These are phyloP conservation scores for Ispidina picta DNA, from an alignment of 2,797 vertebrate genomes.

Conservation along the genomic window DNA sequence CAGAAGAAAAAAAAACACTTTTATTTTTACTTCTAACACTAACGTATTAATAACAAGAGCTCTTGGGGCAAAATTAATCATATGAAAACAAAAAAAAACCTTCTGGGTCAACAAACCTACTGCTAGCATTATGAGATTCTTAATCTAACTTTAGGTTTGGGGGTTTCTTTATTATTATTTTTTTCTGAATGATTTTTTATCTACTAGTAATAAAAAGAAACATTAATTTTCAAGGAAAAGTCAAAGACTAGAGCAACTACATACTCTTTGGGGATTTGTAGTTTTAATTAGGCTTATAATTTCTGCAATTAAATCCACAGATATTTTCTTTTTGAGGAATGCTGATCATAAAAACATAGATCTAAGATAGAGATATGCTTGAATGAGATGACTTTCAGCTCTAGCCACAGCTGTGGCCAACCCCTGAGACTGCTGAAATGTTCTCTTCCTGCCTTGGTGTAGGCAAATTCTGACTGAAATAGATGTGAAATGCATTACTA, in stretches of 20 bases:
- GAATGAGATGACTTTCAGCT: neutral
- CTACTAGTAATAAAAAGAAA: neutral
- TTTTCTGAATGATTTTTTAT: neutral
- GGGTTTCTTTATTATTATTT: neutral
- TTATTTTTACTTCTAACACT: neutral
- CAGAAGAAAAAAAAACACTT: neutral
- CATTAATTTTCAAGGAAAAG: neutral
- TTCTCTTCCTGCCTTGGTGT: neutral
- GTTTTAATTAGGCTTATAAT: conserved; percentile 31
- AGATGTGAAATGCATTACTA: neutral
- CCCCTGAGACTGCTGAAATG: neutral
- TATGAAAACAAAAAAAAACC: neutral
- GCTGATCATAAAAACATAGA: neutral
- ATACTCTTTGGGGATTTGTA: neutral
- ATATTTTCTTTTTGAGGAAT: neutral
- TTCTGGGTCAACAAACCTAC: neutral
- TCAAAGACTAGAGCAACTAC: neutral
- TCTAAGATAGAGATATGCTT: neutral
- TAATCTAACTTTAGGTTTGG: neutral
- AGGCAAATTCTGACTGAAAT: neutral
- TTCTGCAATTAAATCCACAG: neutral
- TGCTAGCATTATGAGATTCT: neutral
- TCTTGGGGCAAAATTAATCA: neutral
- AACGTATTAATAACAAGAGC: neutral
- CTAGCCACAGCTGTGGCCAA: neutral